Evolutionary conservation across 2,888 invertebrate species (phyloP), one percentile per base, ranked within the genome.

Genomic region (Cerceris ruficornis): DNA sequence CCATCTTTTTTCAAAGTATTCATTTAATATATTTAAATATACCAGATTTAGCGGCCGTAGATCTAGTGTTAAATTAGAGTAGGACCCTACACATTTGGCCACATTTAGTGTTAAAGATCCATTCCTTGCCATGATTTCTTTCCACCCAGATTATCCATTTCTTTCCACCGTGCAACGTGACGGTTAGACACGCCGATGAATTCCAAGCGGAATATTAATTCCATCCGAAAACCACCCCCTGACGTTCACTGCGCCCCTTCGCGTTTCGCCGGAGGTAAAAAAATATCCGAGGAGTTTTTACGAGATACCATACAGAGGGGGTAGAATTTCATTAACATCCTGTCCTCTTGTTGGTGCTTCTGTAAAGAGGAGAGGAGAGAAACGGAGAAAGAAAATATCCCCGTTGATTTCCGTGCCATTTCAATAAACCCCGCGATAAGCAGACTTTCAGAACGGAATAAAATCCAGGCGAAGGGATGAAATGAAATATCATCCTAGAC

Each of bases 191-290:
- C 68, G 62, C 17, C 65, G 81, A 75, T 75, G 80, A 77, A 81
- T 77, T 72, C 72, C 77, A 68, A 59, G 59, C 41, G 54, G 77
- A 77, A 82, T 77, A 77, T 80, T 82, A 80, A 82, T 83, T 50
- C 62, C 28, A 0, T 7, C 9, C 59, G 65, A n/a, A 41, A 59
- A 52, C 7, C 15, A 7, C 39, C 41, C 13, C 55, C 59, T 14
- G 61, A 39, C 59, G 15, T 49, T 60, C 14, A 42, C 42, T 14
- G 60, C n/a, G 41, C 42, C 39, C 41, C 50, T 5, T 52, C 6
- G 1, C 54, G 11, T 9, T n/a, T 55, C 46, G 43, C n/a, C 7
- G 2, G 6, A 2, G 9, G 49, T 14, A 14, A n/a, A 52, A 14
- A 46, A 46, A 46, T 11, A 46, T 11, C 11, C 14, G 52, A 14